Percentiles rank a stretch among this genome's conserved stretches.
These are phyloP conservation scores for Cheirogaleus medius DNA, from an alignment of 2,113 vertebrate species.

Conservation along the genomic window DNA sequence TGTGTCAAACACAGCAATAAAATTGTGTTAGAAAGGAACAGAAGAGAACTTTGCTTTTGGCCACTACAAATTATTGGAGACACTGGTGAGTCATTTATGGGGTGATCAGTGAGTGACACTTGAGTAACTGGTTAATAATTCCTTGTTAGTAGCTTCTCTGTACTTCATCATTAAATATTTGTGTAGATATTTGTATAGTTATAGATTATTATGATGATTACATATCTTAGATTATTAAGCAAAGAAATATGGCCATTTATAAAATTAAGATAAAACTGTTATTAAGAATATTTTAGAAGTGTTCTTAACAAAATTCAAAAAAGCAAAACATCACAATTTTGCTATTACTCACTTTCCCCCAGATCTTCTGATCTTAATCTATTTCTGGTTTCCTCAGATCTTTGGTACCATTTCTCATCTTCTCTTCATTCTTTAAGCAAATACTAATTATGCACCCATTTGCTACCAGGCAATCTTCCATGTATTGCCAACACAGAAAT, in stretches of 20 bases:
- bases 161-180: background rate
- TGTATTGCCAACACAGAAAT: background rate
- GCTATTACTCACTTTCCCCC: background rate
- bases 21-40: background rate
- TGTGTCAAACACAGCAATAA: background rate
- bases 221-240: background rate
- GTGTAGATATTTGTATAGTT: background rate
- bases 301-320: background rate
- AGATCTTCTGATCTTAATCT: background rate
- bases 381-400: background rate
- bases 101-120: background rate
- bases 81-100: background rate
- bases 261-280: background rate
- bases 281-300: background rate
- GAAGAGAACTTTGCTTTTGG: background rate
- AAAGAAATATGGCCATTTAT: background rate
- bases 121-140: background rate
- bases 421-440: background rate
- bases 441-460: background rate
- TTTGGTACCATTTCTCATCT: background rate
- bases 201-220: background rate
- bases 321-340: background rate
- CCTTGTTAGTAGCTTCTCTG: background rate
- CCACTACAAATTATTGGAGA: background rate
- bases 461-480: background rate